Base-by-base conservation (phyloP, 2,888 invertebrate species). In the Ophioninae sp. region DNA sequence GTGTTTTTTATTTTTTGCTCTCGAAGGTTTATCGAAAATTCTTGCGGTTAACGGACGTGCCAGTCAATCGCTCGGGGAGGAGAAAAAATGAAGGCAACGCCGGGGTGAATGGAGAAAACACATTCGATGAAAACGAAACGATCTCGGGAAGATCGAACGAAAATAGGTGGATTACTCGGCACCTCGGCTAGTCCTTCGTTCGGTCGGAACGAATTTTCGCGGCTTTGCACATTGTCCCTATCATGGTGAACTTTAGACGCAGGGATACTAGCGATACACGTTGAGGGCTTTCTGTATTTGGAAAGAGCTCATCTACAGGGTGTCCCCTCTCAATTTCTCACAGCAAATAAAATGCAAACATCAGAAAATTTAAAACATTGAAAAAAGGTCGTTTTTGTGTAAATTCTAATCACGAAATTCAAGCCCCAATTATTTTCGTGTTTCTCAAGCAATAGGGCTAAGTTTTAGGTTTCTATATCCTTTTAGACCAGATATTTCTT, bases 71-170 rank as follows among this genome's bases (percentile, higher is more conserved):
- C 20, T 21, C 37, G 56, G 62, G 59, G 76, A 21, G 41, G 13
- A 7, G 21, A 30, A 62, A 62, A 62, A 62, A 62, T 13, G 62
- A 20, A 30, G 50, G 50, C 50, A 57, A 69, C 2, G 37, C 73
- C 56, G 37, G 56, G 50, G 64, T 39, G 50, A 37, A 20, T 8
- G 10, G 74, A 77, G 76, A 64, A 74, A 64, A 78, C 64, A 77
- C 73, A 69, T 78, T 68, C 77, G 74, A 77, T 64, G 23, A 74
- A 41, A 37, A 78, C 59, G 74, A 69, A 59, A 81, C 79, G 79
- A 83, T 81, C 81, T 80, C 78, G 76, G 78, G 72, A 84, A 81
- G 77, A 84, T 85, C 84, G 84, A 84, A 85, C 74, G 84, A 84
- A 83, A 82, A 84, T 84, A 82, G 84, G 79, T 50, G 84, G 85